Conservation (phyloP, 2,113 vertebrate species). For the Tragelaphus imberbis region DNA sequence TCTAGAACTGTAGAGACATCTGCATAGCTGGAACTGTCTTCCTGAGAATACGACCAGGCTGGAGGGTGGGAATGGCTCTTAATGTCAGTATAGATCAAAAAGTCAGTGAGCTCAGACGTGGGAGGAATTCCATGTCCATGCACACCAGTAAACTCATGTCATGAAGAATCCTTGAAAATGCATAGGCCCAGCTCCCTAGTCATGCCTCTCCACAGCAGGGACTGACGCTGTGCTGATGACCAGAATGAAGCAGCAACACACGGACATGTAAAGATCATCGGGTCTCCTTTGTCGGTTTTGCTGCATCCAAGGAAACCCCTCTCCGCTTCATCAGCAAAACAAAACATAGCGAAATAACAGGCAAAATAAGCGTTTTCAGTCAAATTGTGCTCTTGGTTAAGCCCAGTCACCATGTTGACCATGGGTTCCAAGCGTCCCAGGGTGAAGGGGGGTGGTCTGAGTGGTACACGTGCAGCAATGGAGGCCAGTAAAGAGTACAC, state of each 20-base stretch:
- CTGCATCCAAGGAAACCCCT: background rate
- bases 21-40: background rate
- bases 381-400: background rate
- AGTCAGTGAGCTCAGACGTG: background rate
- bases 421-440: background rate
- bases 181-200: too few relatives aligned
- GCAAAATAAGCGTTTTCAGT: background rate
- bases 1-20: background rate
- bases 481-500: too few relatives aligned
- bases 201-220: rapidly evolving
- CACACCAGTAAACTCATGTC: background rate
- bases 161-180: background rate
- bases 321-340: background rate
- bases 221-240: background rate
- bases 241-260: rapidly evolving
- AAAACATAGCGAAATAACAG: background rate
- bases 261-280: rapidly evolving
- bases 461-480: rapidly evolving
- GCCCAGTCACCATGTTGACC: background rate
- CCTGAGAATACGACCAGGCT: background rate
- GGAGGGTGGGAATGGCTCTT: background rate
- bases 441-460: background rate
- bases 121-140: background rate
- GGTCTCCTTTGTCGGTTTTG: background rate
- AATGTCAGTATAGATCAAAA: background rate